These are phyloP conservation scores for Lasioglossum figueresi DNA, from an alignment of 2,888 invertebrate species.

Conservation along the genomic window DNA sequence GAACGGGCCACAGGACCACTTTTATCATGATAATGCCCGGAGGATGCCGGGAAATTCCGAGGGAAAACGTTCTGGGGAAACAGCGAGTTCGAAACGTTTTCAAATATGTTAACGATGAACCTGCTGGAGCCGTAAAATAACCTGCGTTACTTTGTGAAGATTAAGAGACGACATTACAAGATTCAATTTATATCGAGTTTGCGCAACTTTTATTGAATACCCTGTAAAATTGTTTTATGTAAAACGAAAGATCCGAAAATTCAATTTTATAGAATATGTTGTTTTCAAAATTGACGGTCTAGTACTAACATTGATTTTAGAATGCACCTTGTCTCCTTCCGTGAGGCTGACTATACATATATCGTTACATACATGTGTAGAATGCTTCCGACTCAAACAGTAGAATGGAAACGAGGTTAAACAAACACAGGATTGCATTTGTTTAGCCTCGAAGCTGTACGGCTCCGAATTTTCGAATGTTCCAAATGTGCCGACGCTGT, in stretches of 20 bases:
- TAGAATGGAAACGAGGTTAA: not conserved
- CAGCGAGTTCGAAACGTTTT: conserved; percentile 19
- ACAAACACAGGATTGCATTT: not conserved
- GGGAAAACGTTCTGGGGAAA: conserved; percentile 38
- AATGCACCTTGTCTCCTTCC: not conserved
- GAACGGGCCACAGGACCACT: conserved; percentile 49
- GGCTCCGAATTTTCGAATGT: not conserved
- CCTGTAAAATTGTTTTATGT: not conserved
- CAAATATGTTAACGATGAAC: not conserved
- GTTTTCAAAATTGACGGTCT: not conserved
- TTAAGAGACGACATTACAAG: no score
- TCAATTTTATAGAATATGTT: not conserved
- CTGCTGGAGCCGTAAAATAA: not conserved
- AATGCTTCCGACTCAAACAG: not conserved
- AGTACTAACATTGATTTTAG: not conserved
- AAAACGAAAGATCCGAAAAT: not conserved
- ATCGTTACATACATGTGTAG: not conserved
- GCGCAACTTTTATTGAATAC: no score
- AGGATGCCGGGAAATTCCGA: conserved; percentile 37
- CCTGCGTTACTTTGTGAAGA: not conserved
- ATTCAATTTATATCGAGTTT: no score
- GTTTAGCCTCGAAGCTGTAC: not conserved
- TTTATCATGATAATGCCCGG: conserved; percentile 66
- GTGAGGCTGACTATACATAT: not conserved
- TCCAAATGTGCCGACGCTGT: not conserved